phyloP scores from a whole-genome alignment of 1,140 invertebrate genomes.

The Atta cephalotes region DNA sequence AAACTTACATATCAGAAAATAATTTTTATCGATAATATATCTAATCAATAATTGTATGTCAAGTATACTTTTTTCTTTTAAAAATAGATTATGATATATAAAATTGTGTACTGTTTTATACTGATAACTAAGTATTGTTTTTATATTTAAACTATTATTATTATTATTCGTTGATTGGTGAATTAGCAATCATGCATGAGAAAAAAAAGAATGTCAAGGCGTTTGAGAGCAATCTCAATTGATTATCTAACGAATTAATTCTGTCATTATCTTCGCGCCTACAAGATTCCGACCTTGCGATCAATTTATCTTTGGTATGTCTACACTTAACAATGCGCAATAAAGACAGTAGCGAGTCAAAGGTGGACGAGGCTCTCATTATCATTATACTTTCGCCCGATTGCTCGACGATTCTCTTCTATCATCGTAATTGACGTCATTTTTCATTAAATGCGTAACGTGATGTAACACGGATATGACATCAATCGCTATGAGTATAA shows the following conservation, averaged over 20 bases:
- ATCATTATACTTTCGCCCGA: conserved; percentile 33
- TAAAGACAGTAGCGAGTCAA: conserved; percentile 40
- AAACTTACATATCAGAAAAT: neutral
- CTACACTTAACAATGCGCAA: conserved; percentile 57
- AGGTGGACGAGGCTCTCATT: conserved; percentile 23
- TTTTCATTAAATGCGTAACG: conserved; percentile 11
- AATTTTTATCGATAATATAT: neutral
- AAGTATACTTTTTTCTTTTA: neutral
- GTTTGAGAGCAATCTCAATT: conserved; percentile 47
- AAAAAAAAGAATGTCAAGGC: conserved; percentile 33
- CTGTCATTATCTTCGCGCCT: conserved; percentile 68
- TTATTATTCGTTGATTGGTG: neutral
- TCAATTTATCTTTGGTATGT: conserved; percentile 63
- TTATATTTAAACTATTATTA: neutral
- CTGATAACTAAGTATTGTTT: neutral
- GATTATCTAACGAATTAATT: conserved; percentile 67
- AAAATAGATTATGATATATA: neutral
- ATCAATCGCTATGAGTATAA: neutral
- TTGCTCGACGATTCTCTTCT: neutral
- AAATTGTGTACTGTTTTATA: neutral
- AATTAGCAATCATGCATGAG: conserved; percentile 9
- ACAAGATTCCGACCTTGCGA: conserved; percentile 72
- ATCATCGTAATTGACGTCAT: conserved; percentile 30
- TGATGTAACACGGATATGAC: neutral
- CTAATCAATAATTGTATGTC: neutral